Evolutionary conservation across 2,113 vertebrate genomes (phyloP), one percentile per base, ranked within the genome.

Genomic region (Barbus barbus): DNA sequence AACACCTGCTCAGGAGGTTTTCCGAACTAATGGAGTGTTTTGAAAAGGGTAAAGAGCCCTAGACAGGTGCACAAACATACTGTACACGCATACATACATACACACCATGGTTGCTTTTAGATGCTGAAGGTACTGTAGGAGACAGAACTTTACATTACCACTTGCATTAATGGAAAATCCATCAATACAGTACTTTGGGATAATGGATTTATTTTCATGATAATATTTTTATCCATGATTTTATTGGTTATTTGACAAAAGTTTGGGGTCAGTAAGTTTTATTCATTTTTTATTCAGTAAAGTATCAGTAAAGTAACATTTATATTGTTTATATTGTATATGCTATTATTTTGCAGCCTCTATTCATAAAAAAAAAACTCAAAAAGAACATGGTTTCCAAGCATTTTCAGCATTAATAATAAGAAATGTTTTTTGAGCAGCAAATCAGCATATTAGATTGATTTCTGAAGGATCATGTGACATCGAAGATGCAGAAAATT

Each of bases 71-170:
- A 78, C 13, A 36, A 78, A 76, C 53, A 38, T 65, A 58, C 53
- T 9, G 53, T 58, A 85, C 67, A 46, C 53, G 48, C 85, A 89
- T 71, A 88, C 85, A 89, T 76, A 88, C 83, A 84, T 24, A 51
- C 41, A 65, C 63, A 33, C 18, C 81, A 31, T 38, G 56, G 58
- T 7, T 81, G 33, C 5, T 14, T 3, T 58, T 61, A 16, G 36
- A 31, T 48, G 9, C 24, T 33, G 65, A 9, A 31, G 51, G 26
- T 20, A 2, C 46, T 51, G 7, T 18, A 26, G 5, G 6, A 74
- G 13, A 48, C 24, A 76, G 46, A 69, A 7, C 44, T 48, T 28
- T 48, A 8, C 11, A 36, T 28, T 67, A 18, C 46, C n/a, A 58
- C 28, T 26, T 31, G 26, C 1, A 0, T 73, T 13, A 51, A 51